These are phyloP conservation scores for Eristalis intricaria DNA, from an alignment of 2,888 invertebrate genomes.

Conservation along the genomic window DNA sequence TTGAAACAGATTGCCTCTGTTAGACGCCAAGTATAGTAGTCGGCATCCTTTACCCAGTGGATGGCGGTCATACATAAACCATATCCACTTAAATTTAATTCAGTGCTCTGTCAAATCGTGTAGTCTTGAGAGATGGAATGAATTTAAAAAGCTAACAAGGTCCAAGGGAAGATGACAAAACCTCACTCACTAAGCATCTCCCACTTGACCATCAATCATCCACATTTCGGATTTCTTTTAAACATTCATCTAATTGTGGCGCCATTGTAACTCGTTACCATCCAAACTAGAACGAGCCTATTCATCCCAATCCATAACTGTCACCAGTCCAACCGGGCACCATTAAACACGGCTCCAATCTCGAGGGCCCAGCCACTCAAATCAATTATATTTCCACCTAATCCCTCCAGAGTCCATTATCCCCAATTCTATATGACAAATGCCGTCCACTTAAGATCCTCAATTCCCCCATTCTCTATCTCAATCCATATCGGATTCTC, in stretches of 20 bases:
- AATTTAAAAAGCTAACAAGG: too few relatives aligned
- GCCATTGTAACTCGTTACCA: background rate
- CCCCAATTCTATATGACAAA: conserved; percentile 66
- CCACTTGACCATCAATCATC: too few relatives aligned
- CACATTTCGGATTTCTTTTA: too few relatives aligned
- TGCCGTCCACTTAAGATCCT: conserved; percentile 68
- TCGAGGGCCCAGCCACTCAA: background rate
- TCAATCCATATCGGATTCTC: conserved; percentile 66
- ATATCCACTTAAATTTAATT: too few relatives aligned
- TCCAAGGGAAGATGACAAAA: too few relatives aligned
- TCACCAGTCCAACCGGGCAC: conserved; percentile 27
- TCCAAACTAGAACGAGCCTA: background rate
- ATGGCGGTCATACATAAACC: too few relatives aligned
- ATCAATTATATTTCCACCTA: conserved; percentile 60
- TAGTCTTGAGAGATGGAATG: too few relatives aligned
- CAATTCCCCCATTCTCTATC: conserved; percentile 57
- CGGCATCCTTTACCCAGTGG: too few relatives aligned
- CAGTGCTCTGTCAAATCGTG: too few relatives aligned
- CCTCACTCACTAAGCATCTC: too few relatives aligned
- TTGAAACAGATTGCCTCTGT: too few relatives aligned
- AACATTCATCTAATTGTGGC: background rate
- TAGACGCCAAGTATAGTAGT: too few relatives aligned
- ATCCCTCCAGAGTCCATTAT: conserved; percentile 60
- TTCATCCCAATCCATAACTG: conserved; percentile 49
- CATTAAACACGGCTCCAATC: conserved; percentile 28